phyloP scores from a whole-genome alignment of 2,113 vertebrate species.

The Ammodramus savannarum region DNA sequence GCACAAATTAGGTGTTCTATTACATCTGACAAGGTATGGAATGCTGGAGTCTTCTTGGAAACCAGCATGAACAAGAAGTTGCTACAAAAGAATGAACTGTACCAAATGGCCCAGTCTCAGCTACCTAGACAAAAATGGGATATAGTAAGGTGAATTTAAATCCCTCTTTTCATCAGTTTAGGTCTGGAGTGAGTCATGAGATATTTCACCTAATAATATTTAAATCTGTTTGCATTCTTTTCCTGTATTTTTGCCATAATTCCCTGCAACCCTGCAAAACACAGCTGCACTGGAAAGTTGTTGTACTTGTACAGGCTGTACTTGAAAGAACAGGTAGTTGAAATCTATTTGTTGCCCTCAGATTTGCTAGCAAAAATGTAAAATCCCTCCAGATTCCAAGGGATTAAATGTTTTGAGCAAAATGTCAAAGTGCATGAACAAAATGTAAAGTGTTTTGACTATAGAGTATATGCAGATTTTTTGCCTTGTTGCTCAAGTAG shows the following conservation, averaged over 20 bases:
- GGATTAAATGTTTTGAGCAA: neutral
- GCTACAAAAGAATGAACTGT: neutral
- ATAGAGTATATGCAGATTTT: neutral
- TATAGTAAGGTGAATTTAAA: neutral
- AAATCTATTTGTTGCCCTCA: neutral
- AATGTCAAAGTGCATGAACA: neutral
- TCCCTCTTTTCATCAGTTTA: neutral
- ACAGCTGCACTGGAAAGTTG: neutral
- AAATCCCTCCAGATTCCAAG: neutral
- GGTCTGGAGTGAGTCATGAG: neutral
- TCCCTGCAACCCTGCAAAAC: neutral
- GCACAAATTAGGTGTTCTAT: slow-evolving; percentile 9
- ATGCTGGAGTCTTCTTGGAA: neutral
- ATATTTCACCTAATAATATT: neutral
- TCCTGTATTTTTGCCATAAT: neutral
- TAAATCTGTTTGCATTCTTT: neutral
- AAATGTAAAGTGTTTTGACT: slow-evolving; percentile 3
- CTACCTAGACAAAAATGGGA: neutral
- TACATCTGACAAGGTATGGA: neutral
- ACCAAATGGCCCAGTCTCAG: neutral
- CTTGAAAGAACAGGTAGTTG: neutral
- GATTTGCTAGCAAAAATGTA: neutral
- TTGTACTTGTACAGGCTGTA: neutral
- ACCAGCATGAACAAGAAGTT: neutral
- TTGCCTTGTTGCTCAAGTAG: neutral